Conservation (phyloP, 2,797 vertebrate genomes). For the Mormyrus hasselquistii region DNA sequence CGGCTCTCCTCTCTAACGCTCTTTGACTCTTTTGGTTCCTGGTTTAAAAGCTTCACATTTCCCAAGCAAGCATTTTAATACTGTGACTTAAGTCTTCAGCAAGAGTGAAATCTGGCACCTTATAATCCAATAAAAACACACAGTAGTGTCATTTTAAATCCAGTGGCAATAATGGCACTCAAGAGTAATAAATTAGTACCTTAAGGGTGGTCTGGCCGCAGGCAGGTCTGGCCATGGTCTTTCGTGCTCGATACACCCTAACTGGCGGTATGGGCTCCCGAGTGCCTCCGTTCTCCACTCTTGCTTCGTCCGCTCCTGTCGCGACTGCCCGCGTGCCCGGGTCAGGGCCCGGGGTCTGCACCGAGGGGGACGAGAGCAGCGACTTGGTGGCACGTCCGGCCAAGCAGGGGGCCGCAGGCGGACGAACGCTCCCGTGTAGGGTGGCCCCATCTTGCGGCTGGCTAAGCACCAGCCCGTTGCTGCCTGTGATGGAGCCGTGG, state of each 20-base stretch:
- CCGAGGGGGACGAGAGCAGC: constrained; percentile 45
- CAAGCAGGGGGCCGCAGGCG: constrained; percentile 50
- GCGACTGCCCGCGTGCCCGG: constrained; percentile 22
- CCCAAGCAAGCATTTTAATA: not conserved
- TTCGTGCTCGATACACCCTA: constrained; percentile 70
- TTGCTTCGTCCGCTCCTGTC: constrained; percentile 48
- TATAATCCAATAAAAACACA: not conserved
- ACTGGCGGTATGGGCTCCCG: constrained; percentile 38
- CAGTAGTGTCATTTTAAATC: not conserved
- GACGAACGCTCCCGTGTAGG: constrained; percentile 44
- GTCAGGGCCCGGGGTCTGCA: constrained; percentile 21
- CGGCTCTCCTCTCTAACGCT: constrained; percentile 48
- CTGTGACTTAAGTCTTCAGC: not conserved
- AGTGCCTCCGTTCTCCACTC: constrained; percentile 36
- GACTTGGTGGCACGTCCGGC: constrained; percentile 61
- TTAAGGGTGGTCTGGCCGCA: constrained; percentile 49
- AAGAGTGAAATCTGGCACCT: not conserved
- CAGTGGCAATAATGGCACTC: not conserved
- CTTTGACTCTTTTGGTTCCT: constrained; percentile 61
- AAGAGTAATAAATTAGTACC: constrained; percentile 29
- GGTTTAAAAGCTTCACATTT: constrained; percentile 35
- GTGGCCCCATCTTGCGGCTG: constrained; percentile 43
- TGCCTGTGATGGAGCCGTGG: constrained; percentile 65
- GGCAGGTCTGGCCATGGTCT: constrained; percentile 67
- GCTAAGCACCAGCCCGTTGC: constrained; percentile 61